Evolutionary conservation across 1,140 invertebrate genomes (phyloP).

Genomic region (Lasioglossum baleicum): DNA sequence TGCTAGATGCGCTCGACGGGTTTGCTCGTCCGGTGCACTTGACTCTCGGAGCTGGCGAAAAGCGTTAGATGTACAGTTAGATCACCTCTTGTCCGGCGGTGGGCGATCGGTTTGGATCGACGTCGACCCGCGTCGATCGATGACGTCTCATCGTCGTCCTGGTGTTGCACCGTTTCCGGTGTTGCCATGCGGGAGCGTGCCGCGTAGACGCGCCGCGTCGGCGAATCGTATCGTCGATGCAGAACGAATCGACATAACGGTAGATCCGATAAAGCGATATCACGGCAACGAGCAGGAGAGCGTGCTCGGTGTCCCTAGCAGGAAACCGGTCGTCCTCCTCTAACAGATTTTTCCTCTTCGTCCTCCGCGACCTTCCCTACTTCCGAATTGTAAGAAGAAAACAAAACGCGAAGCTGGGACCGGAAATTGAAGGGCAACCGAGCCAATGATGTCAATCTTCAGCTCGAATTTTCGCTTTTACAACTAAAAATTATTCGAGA

Average conservation of each 20-base stretch:
- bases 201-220: conserved; percentile 31
- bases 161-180: conserved; percentile 49
- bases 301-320: conserved; percentile 13
- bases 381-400: too few species aligned
- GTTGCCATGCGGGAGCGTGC: conserved; percentile 54
- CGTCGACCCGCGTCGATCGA: conserved; percentile 47
- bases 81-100: conserved; percentile 44
- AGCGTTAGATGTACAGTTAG: conserved; percentile 70
- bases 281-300: conserved; percentile 33
- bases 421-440: too few species aligned
- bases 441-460: too few species aligned
- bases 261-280: conserved; percentile 68
- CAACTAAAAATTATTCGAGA: too few species aligned
- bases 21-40: conserved; percentile 26
- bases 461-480: too few species aligned
- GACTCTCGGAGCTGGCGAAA: conserved; percentile 46
- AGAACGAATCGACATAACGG: conserved; percentile 69
- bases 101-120: conserved; percentile 37
- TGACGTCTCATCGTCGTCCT: conserved; percentile 39
- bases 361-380: not conserved
- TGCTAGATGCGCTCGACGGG: not conserved
- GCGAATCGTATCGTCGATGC: conserved; percentile 57
- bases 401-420: too few species aligned
- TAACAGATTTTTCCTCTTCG: not conserved
- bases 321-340: conserved; percentile 14